Conservation (phyloP, 1,140 invertebrate species). For the Trichonephila clavata region DNA sequence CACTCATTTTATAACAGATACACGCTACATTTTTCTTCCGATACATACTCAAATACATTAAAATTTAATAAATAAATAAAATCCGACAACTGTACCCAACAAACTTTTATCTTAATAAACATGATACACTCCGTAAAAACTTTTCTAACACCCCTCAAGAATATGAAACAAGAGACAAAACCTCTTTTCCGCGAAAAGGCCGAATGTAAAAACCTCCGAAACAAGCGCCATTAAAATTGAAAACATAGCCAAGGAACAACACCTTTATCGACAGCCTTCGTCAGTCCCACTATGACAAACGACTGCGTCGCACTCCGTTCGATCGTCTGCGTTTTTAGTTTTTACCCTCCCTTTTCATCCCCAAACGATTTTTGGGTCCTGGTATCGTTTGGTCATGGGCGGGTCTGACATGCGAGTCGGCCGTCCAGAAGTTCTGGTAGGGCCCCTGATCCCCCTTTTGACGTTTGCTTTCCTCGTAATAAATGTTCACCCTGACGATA, state of each 20-base stretch:
- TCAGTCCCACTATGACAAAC: slow-evolving; percentile 67
- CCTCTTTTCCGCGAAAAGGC: not conserved
- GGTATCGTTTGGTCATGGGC: slow-evolving; percentile 66
- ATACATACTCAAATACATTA: not conserved
- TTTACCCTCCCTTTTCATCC: slow-evolving; percentile 11
- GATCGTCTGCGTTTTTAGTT: slow-evolving; percentile 63
- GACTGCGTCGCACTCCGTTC: slow-evolving; percentile 65
- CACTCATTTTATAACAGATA: no score
- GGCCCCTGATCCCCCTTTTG: slow-evolving; percentile 30
- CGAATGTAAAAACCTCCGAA: not conserved
- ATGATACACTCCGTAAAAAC: not conserved
- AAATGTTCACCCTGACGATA: slow-evolving; percentile 68
- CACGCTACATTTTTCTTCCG: no score
- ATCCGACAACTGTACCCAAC: not conserved
- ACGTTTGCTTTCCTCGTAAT: slow-evolving; percentile 60
- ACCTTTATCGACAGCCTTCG: slow-evolving; percentile 65
- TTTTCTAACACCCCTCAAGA: not conserved
- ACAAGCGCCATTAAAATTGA: slow-evolving; percentile 42
- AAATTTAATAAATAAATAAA: not conserved
- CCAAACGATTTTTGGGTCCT: slow-evolving; percentile 51
- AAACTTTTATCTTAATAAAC: not conserved
- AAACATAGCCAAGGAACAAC: slow-evolving; percentile 50
- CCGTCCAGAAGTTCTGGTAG: slow-evolving; percentile 50
- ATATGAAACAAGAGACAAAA: not conserved
- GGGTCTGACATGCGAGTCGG: slow-evolving; percentile 71